Evolutionary conservation across 2,797 vertebrate species (phyloP).

Genomic region (Hozukius guyotensis): DNA sequence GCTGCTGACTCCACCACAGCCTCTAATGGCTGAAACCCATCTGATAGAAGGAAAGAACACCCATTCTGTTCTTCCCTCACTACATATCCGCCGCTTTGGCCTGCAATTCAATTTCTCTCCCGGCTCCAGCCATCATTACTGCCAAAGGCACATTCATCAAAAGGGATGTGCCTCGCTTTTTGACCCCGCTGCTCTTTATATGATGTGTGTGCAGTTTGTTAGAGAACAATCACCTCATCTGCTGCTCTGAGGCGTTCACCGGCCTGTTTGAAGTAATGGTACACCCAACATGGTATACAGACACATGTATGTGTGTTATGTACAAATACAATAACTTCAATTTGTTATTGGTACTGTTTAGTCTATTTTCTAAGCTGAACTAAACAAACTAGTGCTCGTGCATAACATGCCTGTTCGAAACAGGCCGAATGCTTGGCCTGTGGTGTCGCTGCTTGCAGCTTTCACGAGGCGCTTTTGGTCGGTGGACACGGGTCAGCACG

Average conservation of each 20-base stretch:
- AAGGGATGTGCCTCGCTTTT: slow-evolving; percentile 26
- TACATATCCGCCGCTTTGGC: slow-evolving; percentile 56
- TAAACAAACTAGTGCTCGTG: not conserved
- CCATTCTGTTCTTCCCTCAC: slow-evolving; percentile 58
- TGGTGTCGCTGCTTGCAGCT: no score
- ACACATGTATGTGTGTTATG: not conserved
- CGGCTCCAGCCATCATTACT: slow-evolving; percentile 56
- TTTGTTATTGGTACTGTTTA: no score
- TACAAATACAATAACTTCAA: not conserved
- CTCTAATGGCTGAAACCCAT: slow-evolving; percentile 60
- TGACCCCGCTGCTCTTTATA: slow-evolving; percentile 15
- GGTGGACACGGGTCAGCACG: no score
- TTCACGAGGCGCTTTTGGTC: no score
- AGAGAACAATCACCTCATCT: slow-evolving; percentile 30
- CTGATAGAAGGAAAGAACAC: slow-evolving; percentile 62
- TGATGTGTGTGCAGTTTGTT: slow-evolving; percentile 37
- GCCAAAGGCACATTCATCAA: slow-evolving; percentile 66
- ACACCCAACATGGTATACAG: slow-evolving; percentile 2
- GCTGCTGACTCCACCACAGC: slow-evolving; percentile 42
- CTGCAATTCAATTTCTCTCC: slow-evolving; percentile 69
- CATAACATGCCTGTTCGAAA: no score
- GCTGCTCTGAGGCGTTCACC: slow-evolving; percentile 2
- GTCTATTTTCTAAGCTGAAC: not conserved
- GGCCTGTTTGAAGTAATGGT: slow-evolving; percentile 8
- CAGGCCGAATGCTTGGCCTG: no score